phyloP scores from a whole-genome alignment of 1,140 invertebrate genomes.

The Nylanderia fulva region DNA sequence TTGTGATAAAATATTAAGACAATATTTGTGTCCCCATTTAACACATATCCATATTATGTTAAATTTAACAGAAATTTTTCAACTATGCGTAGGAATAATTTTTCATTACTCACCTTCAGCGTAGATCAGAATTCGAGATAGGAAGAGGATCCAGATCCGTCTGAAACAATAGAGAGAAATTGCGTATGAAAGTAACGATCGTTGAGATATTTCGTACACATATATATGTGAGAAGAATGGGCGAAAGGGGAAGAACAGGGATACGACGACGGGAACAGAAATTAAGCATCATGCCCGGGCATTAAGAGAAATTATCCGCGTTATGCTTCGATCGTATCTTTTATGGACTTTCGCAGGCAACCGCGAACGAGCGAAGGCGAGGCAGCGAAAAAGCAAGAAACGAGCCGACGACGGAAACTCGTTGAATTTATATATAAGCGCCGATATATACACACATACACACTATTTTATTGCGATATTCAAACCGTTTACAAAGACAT shows the following conservation, averaged over 20 bases:
- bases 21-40: too few species aligned
- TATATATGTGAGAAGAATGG: neutral
- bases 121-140: too few species aligned
- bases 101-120: too few species aligned
- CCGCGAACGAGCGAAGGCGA: conserved; percentile 23
- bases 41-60: too few species aligned
- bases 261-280: conserved; percentile 51
- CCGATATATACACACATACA: conserved; percentile 65
- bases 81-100: too few species aligned
- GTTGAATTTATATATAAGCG: conserved; percentile 74
- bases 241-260: neutral
- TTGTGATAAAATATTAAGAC: too few species aligned
- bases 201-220: neutral
- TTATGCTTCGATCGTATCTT: conserved; percentile 67
- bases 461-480: conserved; percentile 84
- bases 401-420: conserved; percentile 28
- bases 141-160: neutral
- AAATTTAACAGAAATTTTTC: too few species aligned
- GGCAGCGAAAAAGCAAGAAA: conserved; percentile 42
- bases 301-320: conserved; percentile 79
- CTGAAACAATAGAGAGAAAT: conserved; percentile 72
- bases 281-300: conserved; percentile 72
- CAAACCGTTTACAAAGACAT: conserved; percentile 84
- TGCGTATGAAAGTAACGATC: conserved; percentile 34
- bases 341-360: conserved; percentile 69